Evolutionary conservation across 2,797 vertebrate genomes (phyloP), one percentile per base, ranked within the genome.

Genomic region (Protosalanx chinensis): DNA sequence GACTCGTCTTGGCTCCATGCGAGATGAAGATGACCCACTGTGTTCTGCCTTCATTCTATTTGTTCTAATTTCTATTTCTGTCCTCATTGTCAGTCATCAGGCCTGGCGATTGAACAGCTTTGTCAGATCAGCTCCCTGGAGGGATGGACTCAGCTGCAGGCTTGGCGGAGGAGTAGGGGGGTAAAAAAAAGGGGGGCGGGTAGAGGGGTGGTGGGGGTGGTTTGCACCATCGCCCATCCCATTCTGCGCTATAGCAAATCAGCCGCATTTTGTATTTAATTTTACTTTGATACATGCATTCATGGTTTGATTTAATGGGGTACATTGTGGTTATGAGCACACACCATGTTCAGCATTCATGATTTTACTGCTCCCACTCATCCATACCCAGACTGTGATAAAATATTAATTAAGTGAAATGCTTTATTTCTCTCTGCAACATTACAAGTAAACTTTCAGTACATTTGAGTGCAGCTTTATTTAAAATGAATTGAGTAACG

Each of bases 31-130:
- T 75, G 72, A 79, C 77, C 83, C 32, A 58, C 79, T 77, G 83
- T 69, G 76, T 74, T 78, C 74, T 72, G 66, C 81, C 76, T 82
- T 80, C 76, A 72, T 84, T 83, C 67, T 60, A 79, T 89, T 90
- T 90, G 84, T 88, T 88, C 83, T 86, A 87, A 86, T 89, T 89
- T 90, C 81, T 88, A 87, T 87, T 87, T 85, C 77, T 81, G 68
- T 91, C 82, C 80, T 86, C 81, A 81, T 84, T 85, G 83, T 88
- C 83, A 80, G 83, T 81, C 79, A 72, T 77, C 72, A 46, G 83
- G 77, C 84, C 78, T 73, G 1, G 78, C 82, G 64, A 88, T 81
- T 87, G 82, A 86, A 86, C 80, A 68, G 82, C 82, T 74, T 80
- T 53, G 68, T 80, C 79, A 67, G 71, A 73, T 49, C 23, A 71